Percentiles rank a stretch among this genome's conserved stretches.
Evolutionary conservation across 2,888 invertebrate genomes (phyloP).

Genomic region (Pseudolycoriella hygida): DNA sequence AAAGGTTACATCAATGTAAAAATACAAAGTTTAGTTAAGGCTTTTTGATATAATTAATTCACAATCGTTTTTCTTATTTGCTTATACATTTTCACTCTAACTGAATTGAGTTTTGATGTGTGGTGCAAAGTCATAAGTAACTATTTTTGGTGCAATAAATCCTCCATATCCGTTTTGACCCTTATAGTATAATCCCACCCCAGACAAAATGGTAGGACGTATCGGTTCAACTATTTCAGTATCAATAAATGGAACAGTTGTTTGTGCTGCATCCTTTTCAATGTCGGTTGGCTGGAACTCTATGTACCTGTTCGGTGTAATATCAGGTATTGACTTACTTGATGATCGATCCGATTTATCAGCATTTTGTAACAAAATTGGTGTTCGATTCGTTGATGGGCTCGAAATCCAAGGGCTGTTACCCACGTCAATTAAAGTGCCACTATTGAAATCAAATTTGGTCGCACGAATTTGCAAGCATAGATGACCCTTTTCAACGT

Average conservation of each 20-base stretch:
- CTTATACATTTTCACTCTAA: no score
- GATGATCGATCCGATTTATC: conserved; percentile 17
- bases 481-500: conserved; percentile 51
- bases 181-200: conserved; percentile 35
- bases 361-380: conserved; percentile 21
- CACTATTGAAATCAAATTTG: conserved; percentile 47
- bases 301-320: conserved; percentile 28
- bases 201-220: conserved; percentile 30
- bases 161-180: conserved; percentile 32
- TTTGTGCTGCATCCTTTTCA: conserved; percentile 34
- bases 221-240: conserved; percentile 30
- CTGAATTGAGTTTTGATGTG: neutral
- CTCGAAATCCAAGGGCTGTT: conserved; percentile 36
- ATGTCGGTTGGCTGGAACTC: conserved; percentile 33
- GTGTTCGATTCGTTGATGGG: conserved; percentile 17
- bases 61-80: no score
- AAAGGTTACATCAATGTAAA: no score
- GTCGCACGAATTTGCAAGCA: conserved; percentile 58
- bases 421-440: conserved; percentile 19
- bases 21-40: no score
- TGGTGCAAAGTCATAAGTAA: conserved; percentile 26
- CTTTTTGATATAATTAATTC: no score
- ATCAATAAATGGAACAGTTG: conserved; percentile 38
- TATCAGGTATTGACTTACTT: conserved; percentile 19
- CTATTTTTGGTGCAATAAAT: conserved; percentile 31